Base-by-base conservation (phyloP, 2,888 invertebrate genomes). In the Eupeodes latifasciatus region DNA sequence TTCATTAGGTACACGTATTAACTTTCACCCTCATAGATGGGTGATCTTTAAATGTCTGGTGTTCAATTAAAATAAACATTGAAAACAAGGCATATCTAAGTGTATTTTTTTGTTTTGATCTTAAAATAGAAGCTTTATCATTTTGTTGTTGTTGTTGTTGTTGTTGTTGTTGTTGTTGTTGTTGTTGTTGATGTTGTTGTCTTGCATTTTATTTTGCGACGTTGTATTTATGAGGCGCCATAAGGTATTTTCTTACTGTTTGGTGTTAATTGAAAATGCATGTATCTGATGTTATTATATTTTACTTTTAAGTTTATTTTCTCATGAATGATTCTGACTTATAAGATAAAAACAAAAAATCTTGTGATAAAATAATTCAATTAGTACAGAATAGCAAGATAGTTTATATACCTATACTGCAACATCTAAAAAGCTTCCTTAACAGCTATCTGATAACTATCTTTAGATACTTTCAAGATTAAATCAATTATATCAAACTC, bases 191-290 rank as follows among this genome's bases (percentile, higher is more conserved):
- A 0, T 44, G 11, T 47, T 47, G 11, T 19, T 53, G 16, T 55
- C 53, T 47, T 64, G 44, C 19, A 47, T n/a, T 62, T 44, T n/a
- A 5, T 16, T 62, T 36, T 44, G 12, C 34, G 4, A 16, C 16
- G 9, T 2, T 12, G 2, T 44, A 64, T 51, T 34, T 47, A 27
- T 69, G 7, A 1, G 72, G 47, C 59, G 72, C 72, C 72, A 49
- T 16, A 10, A 57, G 44, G 5, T 19, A 57, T 71, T 44, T 34
- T 49, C 36, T 61, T 14, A 47, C 0, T 59, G 72, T 72, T 59
- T 59, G 47, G 47, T 59, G 53, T n/a, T 72, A 72, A 72, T 72
- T 72, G 72, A 49, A 72, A 72, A 72, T 59, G 57, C 59, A 72
- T 72, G 72, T 72, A n/a, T 72, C 27, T 57, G 4, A 34, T 51